Evolutionary conservation across 92 coral and sea anemone genomes (phyloP).

Genomic region (Palythoa grandis): DNA sequence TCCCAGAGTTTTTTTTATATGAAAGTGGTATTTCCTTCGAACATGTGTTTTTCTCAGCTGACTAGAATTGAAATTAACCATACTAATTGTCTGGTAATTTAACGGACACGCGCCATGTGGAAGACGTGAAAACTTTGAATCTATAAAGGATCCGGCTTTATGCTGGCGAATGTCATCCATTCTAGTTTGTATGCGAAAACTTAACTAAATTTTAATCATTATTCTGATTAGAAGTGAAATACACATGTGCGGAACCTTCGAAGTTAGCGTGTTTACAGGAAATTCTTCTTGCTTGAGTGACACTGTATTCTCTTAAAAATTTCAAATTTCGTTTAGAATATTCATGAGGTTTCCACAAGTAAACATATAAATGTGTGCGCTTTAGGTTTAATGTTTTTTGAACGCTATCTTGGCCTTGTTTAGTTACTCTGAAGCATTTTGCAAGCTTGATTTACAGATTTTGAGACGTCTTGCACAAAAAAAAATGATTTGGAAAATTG

Average conservation of each 20-base stretch:
- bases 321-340: constrained; percentile 27
- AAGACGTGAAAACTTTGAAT: neutral
- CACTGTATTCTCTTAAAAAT: neutral
- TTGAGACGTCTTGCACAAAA: too few relatives aligned
- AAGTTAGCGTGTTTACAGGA: constrained; percentile 18
- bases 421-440: too few relatives aligned
- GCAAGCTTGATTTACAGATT: too few relatives aligned
- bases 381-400: neutral
- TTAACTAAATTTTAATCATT: neutral
- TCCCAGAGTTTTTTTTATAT: neutral
- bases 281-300: constrained; percentile 33
- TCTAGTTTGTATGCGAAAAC: neutral
- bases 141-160: neutral
- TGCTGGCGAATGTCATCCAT: neutral
- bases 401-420: neutral
- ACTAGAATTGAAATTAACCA: constrained; percentile 18
- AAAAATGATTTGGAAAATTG: too few relatives aligned
- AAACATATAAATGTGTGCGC: neutral
- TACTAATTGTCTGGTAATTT: constrained; percentile 35
- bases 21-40: neutral
- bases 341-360: constrained; percentile 6
- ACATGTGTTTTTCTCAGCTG: constrained; percentile 10
- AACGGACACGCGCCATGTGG: neutral
- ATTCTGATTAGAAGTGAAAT: neutral
- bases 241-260: neutral